Base-by-base conservation (phyloP, 2,113 vertebrate genomes). In the Pimephales promelas region DNA sequence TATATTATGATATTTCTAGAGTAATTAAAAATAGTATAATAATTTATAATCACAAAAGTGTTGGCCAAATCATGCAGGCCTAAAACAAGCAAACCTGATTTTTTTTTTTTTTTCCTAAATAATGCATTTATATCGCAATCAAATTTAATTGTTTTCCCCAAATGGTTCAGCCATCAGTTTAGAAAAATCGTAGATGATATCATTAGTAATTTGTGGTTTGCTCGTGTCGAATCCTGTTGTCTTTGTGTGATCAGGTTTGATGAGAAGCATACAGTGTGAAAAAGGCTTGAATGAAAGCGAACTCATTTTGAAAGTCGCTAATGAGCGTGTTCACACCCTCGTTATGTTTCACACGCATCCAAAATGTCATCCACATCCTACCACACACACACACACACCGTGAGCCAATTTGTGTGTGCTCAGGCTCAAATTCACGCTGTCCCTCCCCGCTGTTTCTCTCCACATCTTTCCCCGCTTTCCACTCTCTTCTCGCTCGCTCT, bases 241-340 rank as follows among this genome's bases (percentile, higher is more conserved):
- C 4, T 54, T 34, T 74, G 24, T 81, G 6, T 1, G 52, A 83
- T n/a, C 6, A 40, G 28, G 3, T 57, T 56, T 52, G 64, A 47
- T 74, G 59, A 85, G 47, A 59, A 70, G 24, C 34, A 47, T 40
- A 40, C 36, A 40, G 24, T 18, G 47, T 2, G 8, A 22, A 22
- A 22, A 54, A 54, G 52, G 52, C 36, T 62, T 79, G 34, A 86
- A 57, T 49, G 57, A 79, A 86, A 54, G 66, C 47, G 45, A 36
- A 24, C 47, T 79, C 66, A 62, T 83, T 73, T 76, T 80, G 57
- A 75, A 83, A 86, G 66, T 78, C 57, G 80, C 77, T 83, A 88
- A 86, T 82, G 83, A 88, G 57, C 47, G 36, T 9, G 14, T 85
- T 86, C 80, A 75, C 87, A 84, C 79, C 75, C 81, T 73, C 45